phyloP scores from a whole-genome alignment of 2,113 vertebrate genomes.

The Grammomys dolichurus region DNA sequence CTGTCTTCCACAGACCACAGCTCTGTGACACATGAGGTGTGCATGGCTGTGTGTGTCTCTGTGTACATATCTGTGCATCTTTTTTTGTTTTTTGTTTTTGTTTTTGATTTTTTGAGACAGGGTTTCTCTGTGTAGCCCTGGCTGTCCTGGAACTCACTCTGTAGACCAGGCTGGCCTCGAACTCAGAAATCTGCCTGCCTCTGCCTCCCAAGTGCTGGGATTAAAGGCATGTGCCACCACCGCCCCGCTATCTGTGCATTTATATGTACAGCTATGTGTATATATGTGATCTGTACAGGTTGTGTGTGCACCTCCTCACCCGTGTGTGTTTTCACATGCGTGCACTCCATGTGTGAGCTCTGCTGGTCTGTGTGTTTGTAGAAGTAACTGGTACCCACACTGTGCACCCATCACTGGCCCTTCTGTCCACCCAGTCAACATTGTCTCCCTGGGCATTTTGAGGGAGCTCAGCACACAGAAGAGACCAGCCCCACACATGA shows the following conservation, averaged over 20 bases:
- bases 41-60: background rate
- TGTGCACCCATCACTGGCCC: background rate
- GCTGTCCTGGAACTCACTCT: no score
- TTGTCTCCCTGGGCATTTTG: accelerated
- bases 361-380: background rate
- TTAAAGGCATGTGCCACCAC: no score
- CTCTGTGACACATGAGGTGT: accelerated
- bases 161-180: no score
- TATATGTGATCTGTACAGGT: background rate
- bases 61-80: background rate
- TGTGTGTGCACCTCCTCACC: background rate
- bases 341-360: background rate
- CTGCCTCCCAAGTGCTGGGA: no score
- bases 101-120: no score
- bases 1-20: background rate
- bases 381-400: background rate
- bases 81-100: no score
- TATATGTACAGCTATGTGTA: background rate
- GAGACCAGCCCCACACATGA: background rate
- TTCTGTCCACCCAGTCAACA: background rate
- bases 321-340: background rate
- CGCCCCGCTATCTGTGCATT: no score
- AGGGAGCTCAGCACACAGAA: background rate
- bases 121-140: no score
- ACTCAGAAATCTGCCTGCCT: no score